Conservation (phyloP, 2,797 vertebrate species). For the Acanthurus leucopareius region DNA sequence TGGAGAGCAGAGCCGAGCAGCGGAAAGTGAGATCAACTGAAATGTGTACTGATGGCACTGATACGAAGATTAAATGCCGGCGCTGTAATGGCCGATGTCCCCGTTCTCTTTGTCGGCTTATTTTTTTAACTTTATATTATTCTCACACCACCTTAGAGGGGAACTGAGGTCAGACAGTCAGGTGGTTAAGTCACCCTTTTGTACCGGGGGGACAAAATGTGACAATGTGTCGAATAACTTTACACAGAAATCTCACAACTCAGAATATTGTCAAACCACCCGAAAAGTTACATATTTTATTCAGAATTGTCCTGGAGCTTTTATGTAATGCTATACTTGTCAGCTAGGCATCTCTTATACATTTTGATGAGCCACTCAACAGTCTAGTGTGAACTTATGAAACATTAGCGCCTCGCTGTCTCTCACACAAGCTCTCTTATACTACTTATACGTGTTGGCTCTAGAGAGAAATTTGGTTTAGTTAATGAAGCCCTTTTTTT, state of each 20-base stretch:
- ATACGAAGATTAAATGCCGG: conserved; percentile 13
- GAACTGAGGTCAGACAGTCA: conserved; percentile 21
- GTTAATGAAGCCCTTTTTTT: conserved; percentile 42
- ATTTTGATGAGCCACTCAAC: conserved; percentile 45
- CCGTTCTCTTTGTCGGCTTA: conserved; percentile 14
- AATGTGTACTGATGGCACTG: conserved; percentile 10
- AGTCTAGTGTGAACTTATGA: conserved; percentile 43
- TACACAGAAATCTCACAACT: neutral
- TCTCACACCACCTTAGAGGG: conserved; percentile 17
- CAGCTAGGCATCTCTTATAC: conserved; percentile 18
- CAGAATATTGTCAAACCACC: neutral
- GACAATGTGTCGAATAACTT: neutral
- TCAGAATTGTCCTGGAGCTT: neutral
- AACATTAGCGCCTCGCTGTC: conserved; percentile 66
- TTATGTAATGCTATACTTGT: conserved; percentile 12
- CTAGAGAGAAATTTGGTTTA: conserved; percentile 54
- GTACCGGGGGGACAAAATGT: neutral
- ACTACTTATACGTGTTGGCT: conserved; percentile 35
- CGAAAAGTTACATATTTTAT: neutral
- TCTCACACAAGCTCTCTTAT: conserved; percentile 48
- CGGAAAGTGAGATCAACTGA: conserved; percentile 1
- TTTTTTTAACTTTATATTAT: conserved; percentile 24
- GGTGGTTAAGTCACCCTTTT: conserved; percentile 10
- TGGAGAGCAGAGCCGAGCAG: neutral
- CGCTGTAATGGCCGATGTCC: neutral